Evolutionary conservation across 2,888 invertebrate genomes (phyloP).

Genomic region (Scrobipalpa costella): DNA sequence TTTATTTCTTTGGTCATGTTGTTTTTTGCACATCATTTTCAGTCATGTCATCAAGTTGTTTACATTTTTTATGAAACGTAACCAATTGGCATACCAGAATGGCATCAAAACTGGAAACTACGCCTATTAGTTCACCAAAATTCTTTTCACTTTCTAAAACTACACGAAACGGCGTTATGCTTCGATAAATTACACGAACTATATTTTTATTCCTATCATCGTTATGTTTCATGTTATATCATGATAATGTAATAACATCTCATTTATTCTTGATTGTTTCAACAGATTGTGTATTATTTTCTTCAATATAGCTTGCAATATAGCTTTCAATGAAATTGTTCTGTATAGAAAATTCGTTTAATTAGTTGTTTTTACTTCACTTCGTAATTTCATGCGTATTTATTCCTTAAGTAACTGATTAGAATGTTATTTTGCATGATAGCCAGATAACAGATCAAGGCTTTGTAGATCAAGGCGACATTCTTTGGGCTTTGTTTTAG

Average conservation of each 20-base stretch:
- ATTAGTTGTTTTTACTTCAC: background rate
- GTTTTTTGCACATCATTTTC: background rate
- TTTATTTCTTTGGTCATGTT: too few species aligned
- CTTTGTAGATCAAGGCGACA: constrained; percentile 22
- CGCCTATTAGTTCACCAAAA: constrained; percentile 23
- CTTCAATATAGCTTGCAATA: background rate
- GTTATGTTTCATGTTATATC: constrained; percentile 27
- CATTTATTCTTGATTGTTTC: constrained; percentile 12
- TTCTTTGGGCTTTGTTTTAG: constrained; percentile 21
- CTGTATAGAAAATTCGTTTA: background rate
- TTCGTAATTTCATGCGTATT: background rate
- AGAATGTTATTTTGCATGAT: constrained; percentile 13
- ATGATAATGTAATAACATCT: constrained; percentile 15
- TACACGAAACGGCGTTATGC: constrained; percentile 22
- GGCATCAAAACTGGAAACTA: constrained; percentile 20
- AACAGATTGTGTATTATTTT: constrained; percentile 1
- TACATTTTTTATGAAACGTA: constrained; percentile 23
- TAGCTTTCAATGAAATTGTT: background rate
- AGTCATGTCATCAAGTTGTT: constrained; percentile 3
- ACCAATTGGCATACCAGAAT: constrained; percentile 21
- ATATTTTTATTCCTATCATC: constrained; percentile 25
- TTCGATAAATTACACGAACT: constrained; percentile 26
- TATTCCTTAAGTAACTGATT: constrained; percentile 2
- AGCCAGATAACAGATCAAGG: constrained; percentile 24
- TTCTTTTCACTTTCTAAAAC: constrained; percentile 28